Conservation (phyloP, 2,888 invertebrate species). For the Epirrhoe tristata region DNA sequence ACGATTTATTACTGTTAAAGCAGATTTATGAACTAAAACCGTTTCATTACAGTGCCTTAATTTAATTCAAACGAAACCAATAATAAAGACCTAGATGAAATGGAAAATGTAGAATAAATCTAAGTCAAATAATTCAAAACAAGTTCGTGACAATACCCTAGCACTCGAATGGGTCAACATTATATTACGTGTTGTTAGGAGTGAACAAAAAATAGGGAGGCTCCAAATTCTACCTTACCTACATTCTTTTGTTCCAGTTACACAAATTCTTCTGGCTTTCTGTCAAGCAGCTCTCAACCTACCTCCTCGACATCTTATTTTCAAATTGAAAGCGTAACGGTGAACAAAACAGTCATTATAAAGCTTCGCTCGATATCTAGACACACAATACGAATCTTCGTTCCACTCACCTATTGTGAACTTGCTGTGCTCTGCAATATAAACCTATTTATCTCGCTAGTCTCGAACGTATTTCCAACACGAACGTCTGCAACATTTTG, state of each 20-base stretch:
- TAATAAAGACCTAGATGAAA: no score
- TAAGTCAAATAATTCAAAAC: no score
- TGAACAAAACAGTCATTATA: slow-evolving; percentile 31
- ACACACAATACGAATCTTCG: slow-evolving; percentile 31
- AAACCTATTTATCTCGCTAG: slow-evolving; percentile 37
- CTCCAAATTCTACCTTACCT: neutral
- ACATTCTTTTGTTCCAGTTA: slow-evolving; percentile 18
- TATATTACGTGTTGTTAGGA: neutral
- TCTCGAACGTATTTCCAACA: slow-evolving; percentile 40
- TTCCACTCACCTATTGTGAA: slow-evolving; percentile 32
- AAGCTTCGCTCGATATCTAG: slow-evolving; percentile 22
- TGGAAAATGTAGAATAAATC: no score
- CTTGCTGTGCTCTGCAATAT: slow-evolving; percentile 34
- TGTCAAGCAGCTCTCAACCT: slow-evolving; percentile 23
- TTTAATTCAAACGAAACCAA: no score
- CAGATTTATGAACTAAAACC: neutral
- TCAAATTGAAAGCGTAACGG: slow-evolving; percentile 24
- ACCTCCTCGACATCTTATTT: slow-evolving; percentile 18
- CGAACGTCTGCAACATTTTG: slow-evolving; percentile 54
- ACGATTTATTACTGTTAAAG: neutral
- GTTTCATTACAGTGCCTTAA: no score
- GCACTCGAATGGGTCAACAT: neutral
- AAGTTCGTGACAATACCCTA: no score
- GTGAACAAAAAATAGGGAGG: neutral
- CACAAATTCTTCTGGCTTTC: slow-evolving; percentile 13